A percentile compares a stretch with the other conserved stretches of the same genome.
phyloP scores from a whole-genome alignment of 1,140 invertebrate species.

The Druon quercuslanigerum region DNA sequence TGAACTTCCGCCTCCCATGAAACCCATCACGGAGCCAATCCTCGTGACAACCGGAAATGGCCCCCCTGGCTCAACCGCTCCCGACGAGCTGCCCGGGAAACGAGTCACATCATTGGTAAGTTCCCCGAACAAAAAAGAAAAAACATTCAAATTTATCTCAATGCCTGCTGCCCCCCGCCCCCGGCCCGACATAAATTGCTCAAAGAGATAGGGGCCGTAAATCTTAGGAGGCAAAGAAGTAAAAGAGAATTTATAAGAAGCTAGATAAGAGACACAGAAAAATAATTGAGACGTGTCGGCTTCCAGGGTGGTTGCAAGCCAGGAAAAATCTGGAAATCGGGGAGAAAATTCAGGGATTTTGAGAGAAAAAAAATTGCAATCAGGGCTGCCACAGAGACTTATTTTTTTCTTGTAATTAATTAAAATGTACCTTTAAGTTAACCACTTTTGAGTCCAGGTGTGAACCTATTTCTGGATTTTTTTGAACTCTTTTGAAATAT shows the following conservation, averaged over 20 bases:
- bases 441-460: too few relatives aligned
- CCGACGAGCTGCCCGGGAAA: constrained; percentile 81
- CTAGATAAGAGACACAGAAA: not conserved
- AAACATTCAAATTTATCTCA: not conserved
- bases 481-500: too few relatives aligned
- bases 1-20: constrained; percentile 96
- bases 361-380: too few relatives aligned
- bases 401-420: too few relatives aligned
- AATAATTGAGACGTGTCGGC: not conserved
- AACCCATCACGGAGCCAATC: constrained; percentile 90
- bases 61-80: constrained; percentile 76
- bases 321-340: too few relatives aligned
- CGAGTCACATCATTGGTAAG: constrained; percentile 75
- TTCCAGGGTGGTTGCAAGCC: not conserved
- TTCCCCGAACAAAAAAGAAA: not conserved
- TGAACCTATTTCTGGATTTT: too few relatives aligned
- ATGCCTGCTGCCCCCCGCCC: too few relatives aligned
- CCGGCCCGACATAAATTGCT: not conserved
- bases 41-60: constrained; percentile 76
- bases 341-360: too few relatives aligned
- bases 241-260: not conserved
- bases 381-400: too few relatives aligned
- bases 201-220: not conserved
- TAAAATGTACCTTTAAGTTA: too few relatives aligned
- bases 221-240: not conserved